Conservation (phyloP, 2,113 vertebrate species). For the Fregetta grallaria region DNA sequence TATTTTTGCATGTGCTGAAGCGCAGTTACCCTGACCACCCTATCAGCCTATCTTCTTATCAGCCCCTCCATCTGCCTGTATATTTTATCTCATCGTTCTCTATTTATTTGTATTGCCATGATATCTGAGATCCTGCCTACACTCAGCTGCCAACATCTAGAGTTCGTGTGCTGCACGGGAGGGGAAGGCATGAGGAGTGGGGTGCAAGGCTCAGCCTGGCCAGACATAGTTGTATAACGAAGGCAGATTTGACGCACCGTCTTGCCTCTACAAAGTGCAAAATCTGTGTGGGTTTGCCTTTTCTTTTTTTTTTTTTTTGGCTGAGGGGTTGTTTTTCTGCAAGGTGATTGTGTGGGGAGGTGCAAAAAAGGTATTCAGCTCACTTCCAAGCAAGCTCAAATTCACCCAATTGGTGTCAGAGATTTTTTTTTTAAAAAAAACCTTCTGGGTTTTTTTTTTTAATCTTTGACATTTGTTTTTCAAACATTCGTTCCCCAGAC, state of each 20-base stretch:
- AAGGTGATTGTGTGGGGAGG: background rate
- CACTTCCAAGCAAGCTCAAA: background rate
- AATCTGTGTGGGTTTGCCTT: constrained; percentile 12
- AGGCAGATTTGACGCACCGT: background rate
- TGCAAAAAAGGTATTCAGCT: background rate
- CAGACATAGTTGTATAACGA: background rate
- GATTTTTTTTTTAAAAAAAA: no score
- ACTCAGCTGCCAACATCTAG: constrained; percentile 20
- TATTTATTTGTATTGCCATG: constrained; percentile 66
- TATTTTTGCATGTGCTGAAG: constrained; percentile 38
- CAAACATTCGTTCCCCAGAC: background rate
- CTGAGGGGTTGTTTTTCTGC: background rate
- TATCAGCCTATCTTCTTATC: constrained; percentile 47
- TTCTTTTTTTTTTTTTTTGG: background rate
- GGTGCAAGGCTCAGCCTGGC: constrained; percentile 6
- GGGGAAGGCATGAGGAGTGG: background rate
- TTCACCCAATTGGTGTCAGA: background rate
- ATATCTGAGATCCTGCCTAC: constrained; percentile 66
- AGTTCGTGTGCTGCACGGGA: background rate
- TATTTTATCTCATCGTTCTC: constrained; percentile 39
- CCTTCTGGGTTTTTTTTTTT: background rate
- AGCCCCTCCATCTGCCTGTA: constrained; percentile 48
- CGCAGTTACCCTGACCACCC: constrained; percentile 37
- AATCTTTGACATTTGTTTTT: constrained; percentile 4
- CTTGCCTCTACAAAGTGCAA: constrained; percentile 15